Base-by-base conservation (phyloP, 2,113 vertebrate genomes). In the Grallaria varia region DNA sequence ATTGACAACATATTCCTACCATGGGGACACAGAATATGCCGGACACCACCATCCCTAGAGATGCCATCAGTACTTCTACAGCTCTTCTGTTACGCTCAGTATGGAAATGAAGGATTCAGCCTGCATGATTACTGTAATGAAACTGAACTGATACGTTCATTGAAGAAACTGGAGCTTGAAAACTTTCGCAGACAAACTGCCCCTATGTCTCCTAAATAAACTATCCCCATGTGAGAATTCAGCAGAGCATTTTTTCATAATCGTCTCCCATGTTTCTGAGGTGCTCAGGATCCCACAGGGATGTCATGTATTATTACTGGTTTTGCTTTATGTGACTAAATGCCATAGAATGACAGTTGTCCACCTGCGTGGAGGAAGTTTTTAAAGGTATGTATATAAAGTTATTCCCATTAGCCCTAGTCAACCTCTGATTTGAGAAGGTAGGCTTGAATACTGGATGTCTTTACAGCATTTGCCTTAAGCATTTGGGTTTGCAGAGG, bases 231-330 rank as follows among this genome's bases (percentile, higher is more conserved):
- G 35, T n/a, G 73, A 84, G 85, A 90, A 85, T 67, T 67, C 4
- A 1, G 33, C 40, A 62, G 64, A 53, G 40, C n/a, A 52, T 84
- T 88, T 93, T 84, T 87, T 82, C 64, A 28, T 62, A 63, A 93
- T 23, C 39, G 47, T 78, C 37, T 77, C 28, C 33, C 28, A 2
- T 62, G 45, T 68, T 88, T 44, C 66, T 42, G 80, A 87, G 40
- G 68, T 40, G 31, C 56, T 77, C 56, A 64, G 93, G 62, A 93
- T 92, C 66, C 72, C 86, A 90, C 95, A 96, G 92, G 90, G 95
- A 96, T 0, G 30, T 95, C 56, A 89, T 15, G 2, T 71, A 31
- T 74, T 95, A 71, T 78, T 94, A 74, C 6, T 88, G 49, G 0
- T 19, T 93, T 84, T 89, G 44, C 7, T 81, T 93, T 89, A 50